Evolutionary conservation across 2,888 invertebrate species (phyloP), one percentile per base, ranked within the genome.

Genomic region (Caenorhabditis wallacei): DNA sequence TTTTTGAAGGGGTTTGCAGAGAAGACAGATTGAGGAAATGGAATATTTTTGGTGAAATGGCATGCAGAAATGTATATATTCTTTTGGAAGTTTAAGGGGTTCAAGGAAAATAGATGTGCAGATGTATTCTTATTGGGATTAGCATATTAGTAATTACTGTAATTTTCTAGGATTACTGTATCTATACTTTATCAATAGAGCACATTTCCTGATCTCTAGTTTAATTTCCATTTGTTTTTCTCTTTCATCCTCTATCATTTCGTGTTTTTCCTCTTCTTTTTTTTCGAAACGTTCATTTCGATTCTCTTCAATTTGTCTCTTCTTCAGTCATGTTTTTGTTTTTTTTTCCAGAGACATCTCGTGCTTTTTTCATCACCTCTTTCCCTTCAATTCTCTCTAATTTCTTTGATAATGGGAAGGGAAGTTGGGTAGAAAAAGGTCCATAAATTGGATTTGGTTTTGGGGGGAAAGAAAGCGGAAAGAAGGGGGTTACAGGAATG

Each of bases 371-470:
- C 40, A 59, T 37, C 40, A 37, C 59, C 16, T 16, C 59, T 20
- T 8, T n/a, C 20, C 56, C 20, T 26, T 26, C 37, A 43, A 20
- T 53, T 37, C 24, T 7, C 35, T 56, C 54, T 51, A 64, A 64
- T 64, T 64, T 64, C 30, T 51, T 26, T 24, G 64, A 51, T 64
- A 64, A 64, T 64, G 16, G 64, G 48, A 48, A 30, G 26, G 64
- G 30, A 26, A 20, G 3, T 57, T 35, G 37, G 24, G 22, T 37
- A 16, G 51, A n/a, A 16, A 46, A 48, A 16, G 2, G 56, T 40
- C 24, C 26, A 63, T 48, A 51, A 64, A 64, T 48, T 48, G 64
- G 20, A 18, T 64, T 53, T 24, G 11, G 13, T 7, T 48, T 48
- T 40, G 20, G 46, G 26, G 24, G 13, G 48, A 54, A 51, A 24